These are phyloP conservation scores for Sarcophaga subvicina DNA, from an alignment of 2,888 invertebrate species.

Conservation along the genomic window DNA sequence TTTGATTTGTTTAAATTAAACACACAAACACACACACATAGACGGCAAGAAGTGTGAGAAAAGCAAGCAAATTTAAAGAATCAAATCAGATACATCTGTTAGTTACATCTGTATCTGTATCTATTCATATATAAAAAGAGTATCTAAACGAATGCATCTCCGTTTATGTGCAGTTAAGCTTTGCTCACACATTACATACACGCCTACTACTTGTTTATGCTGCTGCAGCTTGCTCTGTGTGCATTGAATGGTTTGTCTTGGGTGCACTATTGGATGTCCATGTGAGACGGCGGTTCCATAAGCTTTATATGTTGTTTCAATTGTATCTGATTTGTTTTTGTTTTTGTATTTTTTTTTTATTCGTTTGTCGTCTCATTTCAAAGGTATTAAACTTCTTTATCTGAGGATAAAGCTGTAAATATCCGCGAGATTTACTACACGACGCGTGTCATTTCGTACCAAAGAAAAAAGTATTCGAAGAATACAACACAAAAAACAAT, in stretches of 20 bases:
- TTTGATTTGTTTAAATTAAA: slow-evolving; percentile 30
- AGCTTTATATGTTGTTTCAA: slow-evolving; percentile 34
- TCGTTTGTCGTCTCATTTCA: slow-evolving; percentile 49
- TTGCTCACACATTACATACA: slow-evolving; percentile 46
- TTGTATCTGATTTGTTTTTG: slow-evolving; percentile 41
- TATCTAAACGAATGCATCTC: slow-evolving; percentile 24
- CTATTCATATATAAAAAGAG: slow-evolving; percentile 4
- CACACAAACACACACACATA: neutral
- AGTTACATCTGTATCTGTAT: slow-evolving; percentile 57
- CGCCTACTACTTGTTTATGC: slow-evolving; percentile 58
- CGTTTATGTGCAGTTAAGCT: neutral
- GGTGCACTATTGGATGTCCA: slow-evolving; percentile 11
- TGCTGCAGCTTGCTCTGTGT: slow-evolving; percentile 3
- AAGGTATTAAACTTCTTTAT: slow-evolving; percentile 69
- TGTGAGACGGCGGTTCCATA: slow-evolving; percentile 28
- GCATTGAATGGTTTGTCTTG: slow-evolving; percentile 6
- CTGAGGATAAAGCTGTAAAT: slow-evolving; percentile 77
- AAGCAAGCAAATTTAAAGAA: neutral
- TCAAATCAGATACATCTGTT: slow-evolving; percentile 65
- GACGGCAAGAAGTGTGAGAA: slow-evolving; percentile 6
- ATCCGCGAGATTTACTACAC: slow-evolving; percentile 80
- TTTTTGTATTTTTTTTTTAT: slow-evolving; percentile 45
- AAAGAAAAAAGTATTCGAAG: slow-evolving; percentile 6
- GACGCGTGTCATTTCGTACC: slow-evolving; percentile 70
- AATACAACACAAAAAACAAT: slow-evolving; percentile 24